Evolutionary conservation across 2,113 vertebrate genomes (phyloP), one percentile per base, ranked within the genome.

Genomic region (Lamprotornis superbus): DNA sequence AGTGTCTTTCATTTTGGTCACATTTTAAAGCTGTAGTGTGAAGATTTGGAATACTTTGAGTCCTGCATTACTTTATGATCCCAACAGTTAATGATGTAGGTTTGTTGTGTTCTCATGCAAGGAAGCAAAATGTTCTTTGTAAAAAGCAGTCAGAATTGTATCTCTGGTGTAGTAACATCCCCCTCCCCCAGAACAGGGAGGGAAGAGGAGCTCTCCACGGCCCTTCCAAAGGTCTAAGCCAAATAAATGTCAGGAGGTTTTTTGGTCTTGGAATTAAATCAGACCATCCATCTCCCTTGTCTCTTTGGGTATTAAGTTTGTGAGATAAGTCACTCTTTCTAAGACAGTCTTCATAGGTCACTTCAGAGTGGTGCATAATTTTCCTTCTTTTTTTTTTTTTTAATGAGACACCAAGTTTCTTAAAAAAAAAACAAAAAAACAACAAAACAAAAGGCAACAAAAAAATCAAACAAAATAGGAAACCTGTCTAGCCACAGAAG

Each of bases 161-260:
- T 69, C 22, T 74, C 19, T 90, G 33, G 9, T 44, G 13, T 56
- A 42, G 39, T 33, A 73, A 73, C 17, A 33, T 19, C 16, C 14
- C 7, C 2, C 7, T 70, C 11, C 10, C 13, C 15, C 12, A 49
- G 44, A 49, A 24, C 0, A 1, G 17, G 3, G 6, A 40, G 21
- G 12, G 2, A 31, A 19, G 14, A 22, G 40, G 47, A 76, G 11
- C 19, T 79, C 27, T 89, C 28, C 25, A 37, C 1, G 8, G 35
- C n/a, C 15, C 28, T 73, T 86, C 6, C 9, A 74, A 69, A 89
- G 25, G 21, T 53, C 71, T 74, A 92, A 59, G 47, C 39, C 65
- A 88, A 55, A 49, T 37, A 46, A 71, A 42, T 30, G 23, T 71
- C 65, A 59, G 35, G 65, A 84, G 17, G 2, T 47, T 35, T 52